Conservation (phyloP, 2,113 vertebrate species). For the Emydocephalus ijimae region DNA sequence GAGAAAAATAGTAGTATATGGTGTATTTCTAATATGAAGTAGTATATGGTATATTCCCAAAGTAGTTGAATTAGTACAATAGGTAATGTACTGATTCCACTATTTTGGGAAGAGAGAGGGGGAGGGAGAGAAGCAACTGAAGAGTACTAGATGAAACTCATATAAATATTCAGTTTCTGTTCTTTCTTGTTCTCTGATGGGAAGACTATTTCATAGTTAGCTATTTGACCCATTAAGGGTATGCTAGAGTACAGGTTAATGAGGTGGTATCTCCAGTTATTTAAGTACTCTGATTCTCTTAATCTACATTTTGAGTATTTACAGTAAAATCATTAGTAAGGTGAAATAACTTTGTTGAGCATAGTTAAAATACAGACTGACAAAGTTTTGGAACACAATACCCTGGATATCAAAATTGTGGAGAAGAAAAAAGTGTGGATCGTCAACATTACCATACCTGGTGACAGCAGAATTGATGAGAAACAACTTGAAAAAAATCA, state of each 20-base stretch:
- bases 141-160: accelerated
- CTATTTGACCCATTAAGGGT: not conserved
- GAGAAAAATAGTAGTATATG: not conserved
- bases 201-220: slow-evolving; percentile 34
- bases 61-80: not conserved
- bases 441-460: too few relatives aligned
- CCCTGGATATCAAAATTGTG: too few relatives aligned
- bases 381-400: too few relatives aligned
- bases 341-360: not conserved
- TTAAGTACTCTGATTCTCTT: not conserved
- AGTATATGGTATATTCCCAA: not conserved
- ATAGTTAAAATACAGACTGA: not conserved
- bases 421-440: too few relatives aligned
- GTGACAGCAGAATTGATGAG: too few relatives aligned
- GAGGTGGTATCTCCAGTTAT: not conserved
- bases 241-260: not conserved
- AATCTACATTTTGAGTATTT: not conserved
- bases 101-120: not conserved
- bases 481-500: too few relatives aligned
- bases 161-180: slow-evolving; percentile 30
- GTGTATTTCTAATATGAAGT: not conserved
- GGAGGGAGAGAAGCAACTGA: not conserved
- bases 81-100: not conserved
- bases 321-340: not conserved
- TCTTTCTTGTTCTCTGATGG: slow-evolving; percentile 28